Conservation (phyloP, 2,113 vertebrate genomes). For the Hyaena hyaena region DNA sequence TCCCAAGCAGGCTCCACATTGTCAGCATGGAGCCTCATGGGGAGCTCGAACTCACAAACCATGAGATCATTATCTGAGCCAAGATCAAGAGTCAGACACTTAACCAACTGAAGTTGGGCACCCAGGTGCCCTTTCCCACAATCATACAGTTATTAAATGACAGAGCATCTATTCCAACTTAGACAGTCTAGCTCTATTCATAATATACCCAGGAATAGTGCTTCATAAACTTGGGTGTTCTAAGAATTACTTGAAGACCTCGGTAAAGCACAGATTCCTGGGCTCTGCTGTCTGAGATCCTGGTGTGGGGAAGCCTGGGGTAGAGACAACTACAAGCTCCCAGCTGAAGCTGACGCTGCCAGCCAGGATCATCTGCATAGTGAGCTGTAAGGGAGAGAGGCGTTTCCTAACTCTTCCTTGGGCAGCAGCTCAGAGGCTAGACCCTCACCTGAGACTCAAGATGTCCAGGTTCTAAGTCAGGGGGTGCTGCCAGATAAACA, state of each 20-base stretch:
- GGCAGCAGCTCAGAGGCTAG: background rate
- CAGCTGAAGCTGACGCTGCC: background rate
- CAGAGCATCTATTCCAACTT: background rate
- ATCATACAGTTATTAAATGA: background rate
- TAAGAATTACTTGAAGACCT: background rate
- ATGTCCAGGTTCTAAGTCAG: background rate
- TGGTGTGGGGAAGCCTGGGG: background rate
- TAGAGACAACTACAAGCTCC: background rate
- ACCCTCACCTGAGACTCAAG: background rate
- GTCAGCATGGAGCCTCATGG: no score
- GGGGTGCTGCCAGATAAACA: background rate
- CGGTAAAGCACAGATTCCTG: no score
- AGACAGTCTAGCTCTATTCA: background rate
- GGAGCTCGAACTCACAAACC: no score
- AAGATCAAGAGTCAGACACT: no score
- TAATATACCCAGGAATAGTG: no score
- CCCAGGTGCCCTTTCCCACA: no score
- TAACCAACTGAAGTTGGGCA: no score
- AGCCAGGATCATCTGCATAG: rapidly evolving
- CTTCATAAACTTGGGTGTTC: background rate
- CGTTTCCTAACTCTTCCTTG: background rate
- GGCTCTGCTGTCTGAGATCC: background rate
- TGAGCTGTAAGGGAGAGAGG: background rate
- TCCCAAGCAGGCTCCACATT: no score
- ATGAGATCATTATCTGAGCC: no score